Evolutionary conservation across 2,113 vertebrate genomes (phyloP).

Genomic region (Otis tarda): DNA sequence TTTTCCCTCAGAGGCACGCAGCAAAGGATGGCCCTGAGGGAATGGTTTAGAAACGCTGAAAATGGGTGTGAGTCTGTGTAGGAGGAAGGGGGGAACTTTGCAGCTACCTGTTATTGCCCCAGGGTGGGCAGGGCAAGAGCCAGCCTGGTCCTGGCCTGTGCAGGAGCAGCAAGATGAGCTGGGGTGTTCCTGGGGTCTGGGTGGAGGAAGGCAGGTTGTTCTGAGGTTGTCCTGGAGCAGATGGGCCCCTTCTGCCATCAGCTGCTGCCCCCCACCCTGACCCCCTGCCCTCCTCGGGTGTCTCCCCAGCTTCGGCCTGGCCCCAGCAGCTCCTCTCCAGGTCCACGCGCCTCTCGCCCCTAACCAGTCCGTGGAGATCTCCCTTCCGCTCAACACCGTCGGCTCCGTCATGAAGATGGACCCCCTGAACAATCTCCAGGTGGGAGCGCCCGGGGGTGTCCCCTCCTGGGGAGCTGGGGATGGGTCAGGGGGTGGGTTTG

Average conservation of each 20-base stretch:
- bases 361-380: conserved; percentile 92
- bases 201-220: background rate
- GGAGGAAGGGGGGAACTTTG: background rate
- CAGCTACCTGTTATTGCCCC: background rate
- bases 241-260: background rate
- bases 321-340: conserved; percentile 94
- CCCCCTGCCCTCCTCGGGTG: background rate
- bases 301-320: conserved; percentile 88
- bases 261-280: background rate
- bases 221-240: accelerated
- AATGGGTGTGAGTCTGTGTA: background rate
- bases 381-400: conserved; percentile 88
- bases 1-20: background rate
- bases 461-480: background rate
- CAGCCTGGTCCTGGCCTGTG: background rate
- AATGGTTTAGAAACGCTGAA: background rate
- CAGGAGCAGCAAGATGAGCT: background rate
- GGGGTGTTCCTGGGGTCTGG: accelerated
- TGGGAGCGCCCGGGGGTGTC: background rate
- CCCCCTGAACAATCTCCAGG: conserved; percentile 96
- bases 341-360: conserved; percentile 90
- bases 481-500: background rate
- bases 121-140: background rate
- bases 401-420: conserved; percentile 99
- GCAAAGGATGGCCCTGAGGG: background rate